Base-by-base conservation (phyloP, 2,797 vertebrate genomes). In the Tapirus indicus region DNA sequence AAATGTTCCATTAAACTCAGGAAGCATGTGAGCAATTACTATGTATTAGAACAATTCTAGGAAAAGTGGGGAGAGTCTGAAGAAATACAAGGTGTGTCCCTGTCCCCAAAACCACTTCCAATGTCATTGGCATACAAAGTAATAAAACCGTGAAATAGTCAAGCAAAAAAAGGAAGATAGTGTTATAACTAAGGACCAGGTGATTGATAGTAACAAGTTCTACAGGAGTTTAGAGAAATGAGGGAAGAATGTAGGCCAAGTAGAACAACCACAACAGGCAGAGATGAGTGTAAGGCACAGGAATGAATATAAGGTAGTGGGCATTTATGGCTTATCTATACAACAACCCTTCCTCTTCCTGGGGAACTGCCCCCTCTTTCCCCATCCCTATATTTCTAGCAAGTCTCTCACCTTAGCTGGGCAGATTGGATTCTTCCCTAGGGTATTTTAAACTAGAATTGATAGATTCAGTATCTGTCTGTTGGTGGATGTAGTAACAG, bases 191-290 rank as follows among this genome's bases (percentile, higher is more conserved):
- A 85, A 85, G 8, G 66, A 83, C 11, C 14, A 75, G 23, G n/a
- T 41, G 4, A 47, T 62, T 54, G n/a, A 41, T 75, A 88, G 41
- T 79, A 89, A 75, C 41, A 69, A 85, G 21, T 74, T 96, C n/a
- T 66, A 35, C 6, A 85, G 58, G 56, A 86, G 5, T 95, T 97
- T 77, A 16, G 75, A 94, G 56, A 95, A 91, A 88, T 77, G 56
- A 91, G 41, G 79, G 20, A 23, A 84, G 44, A 62, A 38, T 75
- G 58, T 75, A 27, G 7, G n/a, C n/a, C 44, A 66, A 47, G 21
- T 20, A 84, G 44, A 94, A 69, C 5, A 92, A 54, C 29, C 38
- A 35, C 83, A 71, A 25, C 2, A 91, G 92, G 21, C 38, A 88
- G 29, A 88, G 68, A 56, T 66, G 58, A 83, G 9, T 14, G 25